phyloP scores from a whole-genome alignment of 2,797 vertebrate species.

The Channallabes apus region DNA sequence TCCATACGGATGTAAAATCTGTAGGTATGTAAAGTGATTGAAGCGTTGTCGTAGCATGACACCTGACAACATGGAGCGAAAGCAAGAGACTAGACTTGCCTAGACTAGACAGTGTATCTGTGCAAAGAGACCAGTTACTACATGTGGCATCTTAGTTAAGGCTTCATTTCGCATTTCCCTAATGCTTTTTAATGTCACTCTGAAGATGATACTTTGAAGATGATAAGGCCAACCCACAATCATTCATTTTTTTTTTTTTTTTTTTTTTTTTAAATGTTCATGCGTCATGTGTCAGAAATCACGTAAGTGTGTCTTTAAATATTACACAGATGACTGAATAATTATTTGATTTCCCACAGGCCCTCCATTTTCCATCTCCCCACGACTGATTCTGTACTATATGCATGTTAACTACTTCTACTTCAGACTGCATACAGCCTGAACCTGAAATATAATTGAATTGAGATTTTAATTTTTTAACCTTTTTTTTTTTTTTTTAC shows the following conservation, averaged over 20 bases:
- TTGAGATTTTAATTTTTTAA: neutral
- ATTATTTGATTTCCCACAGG: neutral
- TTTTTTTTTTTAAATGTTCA: neutral
- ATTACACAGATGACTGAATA: neutral
- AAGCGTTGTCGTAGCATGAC: neutral
- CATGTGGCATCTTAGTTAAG: neutral
- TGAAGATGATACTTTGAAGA: neutral
- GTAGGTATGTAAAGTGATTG: neutral
- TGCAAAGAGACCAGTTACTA: neutral
- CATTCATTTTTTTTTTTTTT: neutral
- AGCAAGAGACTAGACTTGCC: neutral
- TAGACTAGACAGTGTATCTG: neutral
- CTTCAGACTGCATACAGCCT: neutral
- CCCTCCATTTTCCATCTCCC: neutral
- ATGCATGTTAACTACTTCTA: neutral
- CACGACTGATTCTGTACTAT: neutral
- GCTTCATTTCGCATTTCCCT: neutral
- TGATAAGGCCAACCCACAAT: neutral
- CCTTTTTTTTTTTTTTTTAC: too few species aligned
- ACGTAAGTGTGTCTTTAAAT: neutral
- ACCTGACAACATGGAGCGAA: neutral
- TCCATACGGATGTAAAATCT: constrained; percentile 3
- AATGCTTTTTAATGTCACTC: neutral
- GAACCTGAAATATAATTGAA: neutral
- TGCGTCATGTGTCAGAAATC: neutral